These are phyloP conservation scores for Ectemnius cavifrons DNA, from an alignment of 2,888 invertebrate species.

Conservation along the genomic window DNA sequence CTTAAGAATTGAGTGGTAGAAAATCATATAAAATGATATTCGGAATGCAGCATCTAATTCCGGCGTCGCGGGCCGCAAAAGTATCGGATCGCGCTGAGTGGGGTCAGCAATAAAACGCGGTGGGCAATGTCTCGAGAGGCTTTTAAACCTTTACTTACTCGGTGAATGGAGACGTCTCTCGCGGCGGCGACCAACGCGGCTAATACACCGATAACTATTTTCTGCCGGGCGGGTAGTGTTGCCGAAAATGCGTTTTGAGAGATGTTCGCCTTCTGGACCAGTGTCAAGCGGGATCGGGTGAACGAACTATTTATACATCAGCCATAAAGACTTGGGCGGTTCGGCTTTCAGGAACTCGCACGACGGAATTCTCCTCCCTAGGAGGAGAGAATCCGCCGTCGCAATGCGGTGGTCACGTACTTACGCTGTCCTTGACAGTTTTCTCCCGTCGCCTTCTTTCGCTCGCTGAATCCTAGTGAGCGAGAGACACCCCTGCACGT, in stretches of 20 bases:
- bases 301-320: slow-evolving; percentile 57
- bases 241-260: slow-evolving; percentile 7
- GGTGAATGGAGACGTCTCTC: neutral
- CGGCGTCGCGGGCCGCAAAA: too few relatives aligned
- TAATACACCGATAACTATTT: neutral
- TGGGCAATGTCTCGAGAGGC: too few relatives aligned
- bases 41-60: too few relatives aligned
- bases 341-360: slow-evolving; percentile 1
- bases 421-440: slow-evolving; percentile 56
- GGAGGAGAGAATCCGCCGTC: slow-evolving; percentile 54
- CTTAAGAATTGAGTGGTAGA: too few relatives aligned
- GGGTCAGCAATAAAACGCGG: too few relatives aligned
- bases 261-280: slow-evolving; percentile 27
- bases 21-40: too few relatives aligned
- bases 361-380: slow-evolving; percentile 19
- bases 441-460: slow-evolving; percentile 27
- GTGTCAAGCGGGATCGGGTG: slow-evolving; percentile 39
- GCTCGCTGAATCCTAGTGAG: neutral
- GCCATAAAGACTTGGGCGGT: slow-evolving; percentile 25
- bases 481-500: neutral
- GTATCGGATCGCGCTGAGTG: too few relatives aligned
- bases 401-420: slow-evolving; percentile 62
- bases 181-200: neutral
- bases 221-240: too few relatives aligned
- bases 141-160: too few relatives aligned